A percentile compares a stretch with the other conserved stretches of the same genome.
phyloP scores from a whole-genome alignment of 2,888 invertebrate species.

The Callyntrura sp. region DNA sequence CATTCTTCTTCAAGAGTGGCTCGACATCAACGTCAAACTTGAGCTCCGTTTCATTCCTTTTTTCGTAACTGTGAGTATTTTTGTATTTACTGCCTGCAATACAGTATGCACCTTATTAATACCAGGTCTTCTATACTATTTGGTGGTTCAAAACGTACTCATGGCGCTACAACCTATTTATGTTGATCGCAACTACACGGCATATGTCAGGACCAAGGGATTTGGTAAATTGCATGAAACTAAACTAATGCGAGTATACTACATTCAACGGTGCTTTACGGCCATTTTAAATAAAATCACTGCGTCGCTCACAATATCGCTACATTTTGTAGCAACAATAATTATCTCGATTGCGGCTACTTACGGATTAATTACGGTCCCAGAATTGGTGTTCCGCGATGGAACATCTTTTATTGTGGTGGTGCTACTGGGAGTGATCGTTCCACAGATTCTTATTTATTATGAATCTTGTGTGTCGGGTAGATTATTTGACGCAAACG shows the following conservation, averaged over 20 bases:
- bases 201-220: neutral
- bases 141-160: neutral
- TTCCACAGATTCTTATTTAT: neutral
- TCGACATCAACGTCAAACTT: neutral
- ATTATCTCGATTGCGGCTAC: neutral
- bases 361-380: neutral
- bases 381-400: neutral
- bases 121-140: neutral
- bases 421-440: neutral
- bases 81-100: neutral
- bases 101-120: neutral
- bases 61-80: neutral
- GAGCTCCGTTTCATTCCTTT: neutral
- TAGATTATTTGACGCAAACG: neutral
- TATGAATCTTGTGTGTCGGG: conserved; percentile 28
- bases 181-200: neutral
- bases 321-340: neutral
- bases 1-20: neutral
- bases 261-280: neutral
- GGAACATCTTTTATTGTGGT: neutral
- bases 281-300: neutral
- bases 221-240: neutral
- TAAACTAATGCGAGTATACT: neutral
- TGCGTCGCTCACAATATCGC: neutral
- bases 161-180: neutral